Percentiles rank a stretch among this genome's conserved stretches.
These are phyloP conservation scores for Atopsyche davidsoni DNA, from an alignment of 1,140 invertebrate species.

Conservation along the genomic window DNA sequence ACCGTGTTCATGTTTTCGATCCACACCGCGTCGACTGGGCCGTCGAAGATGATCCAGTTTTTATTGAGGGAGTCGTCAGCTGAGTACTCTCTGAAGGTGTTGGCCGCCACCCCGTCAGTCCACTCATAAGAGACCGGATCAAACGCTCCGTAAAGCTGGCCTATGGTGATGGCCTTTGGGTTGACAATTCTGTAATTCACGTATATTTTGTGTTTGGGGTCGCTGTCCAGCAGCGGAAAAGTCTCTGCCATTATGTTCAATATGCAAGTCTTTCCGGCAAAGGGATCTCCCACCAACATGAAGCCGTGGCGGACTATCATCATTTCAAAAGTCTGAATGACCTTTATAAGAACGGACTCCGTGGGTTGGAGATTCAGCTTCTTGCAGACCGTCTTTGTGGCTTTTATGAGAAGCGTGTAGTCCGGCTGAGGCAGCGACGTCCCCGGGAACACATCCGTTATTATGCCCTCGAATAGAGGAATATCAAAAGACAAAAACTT, in stretches of 20 bases:
- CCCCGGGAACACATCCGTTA: conserved; percentile 86
- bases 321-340: conserved; percentile 82
- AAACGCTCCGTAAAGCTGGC: conserved; percentile 85
- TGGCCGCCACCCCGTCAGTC: conserved; percentile 80
- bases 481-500: conserved; percentile 88
- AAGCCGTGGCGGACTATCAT: conserved; percentile 90
- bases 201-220: too few relatives aligned
- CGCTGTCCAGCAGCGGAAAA: conserved; percentile 64
- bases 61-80: conserved; percentile 60
- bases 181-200: conserved; percentile 77
- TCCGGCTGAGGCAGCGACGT: conserved; percentile 66
- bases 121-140: conserved; percentile 88
- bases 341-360: conserved; percentile 64
- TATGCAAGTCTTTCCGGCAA: conserved; percentile 72
- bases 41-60: conserved; percentile 85
- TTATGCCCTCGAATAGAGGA: conserved; percentile 85
- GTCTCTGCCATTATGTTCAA: conserved; percentile 66
- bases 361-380: conserved; percentile 69
- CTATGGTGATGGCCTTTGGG: conserved; percentile 88
- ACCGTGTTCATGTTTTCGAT: conserved; percentile 94
- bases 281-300: conserved; percentile 87
- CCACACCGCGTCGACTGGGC: conserved; percentile 91
- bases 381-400: conserved; percentile 54
- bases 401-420: conserved; percentile 59
- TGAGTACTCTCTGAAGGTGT: conserved; percentile 66